Base-by-base conservation (phyloP, 1,140 invertebrate species). In the Phymastichus coffea region DNA sequence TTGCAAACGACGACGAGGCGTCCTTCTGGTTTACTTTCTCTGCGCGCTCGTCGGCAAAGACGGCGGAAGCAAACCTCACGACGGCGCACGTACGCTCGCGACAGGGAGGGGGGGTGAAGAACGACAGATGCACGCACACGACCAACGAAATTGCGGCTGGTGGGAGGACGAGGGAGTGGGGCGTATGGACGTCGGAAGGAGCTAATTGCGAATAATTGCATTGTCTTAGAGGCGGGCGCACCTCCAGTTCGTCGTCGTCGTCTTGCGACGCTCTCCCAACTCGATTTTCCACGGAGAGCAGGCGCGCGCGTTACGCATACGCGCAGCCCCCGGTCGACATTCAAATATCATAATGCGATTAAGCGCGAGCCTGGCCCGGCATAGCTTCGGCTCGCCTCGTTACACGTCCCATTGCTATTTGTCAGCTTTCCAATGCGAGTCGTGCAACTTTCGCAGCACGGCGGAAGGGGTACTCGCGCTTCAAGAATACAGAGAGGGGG, bases 161-260 rank as follows among this genome's bases (percentile, higher is more conserved):
- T 26, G 35, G 17, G 40, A 66, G 72, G 76, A 79, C n/a, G n/a
- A n/a, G n/a, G n/a, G n/a, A n/a, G n/a, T n/a, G n/a, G n/a, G n/a
- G n/a, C n/a, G n/a, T n/a, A n/a, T n/a, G n/a, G n/a, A n/a, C n/a
- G n/a, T n/a, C n/a, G n/a, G n/a, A n/a, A n/a, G n/a, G n/a, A n/a
- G n/a, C n/a, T 78, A 80, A 80, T 79, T 79, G 75, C 77, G 75
- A 79, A 80, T 80, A 80, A 80, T 80, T 79, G 75, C 72, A 78
- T 80, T 79, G 78, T 78, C 76, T 80, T 79, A 71, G 71, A 77
- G 76, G 76, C 41, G 48, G 46, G 49, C 30, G 30, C 44, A 20
- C 10, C n/a, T n/a, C n/a, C n/a, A n/a, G n/a, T n/a, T 37, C 17
- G 4, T 19, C 17, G 2, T 26, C 8, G 33, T 8, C 33, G 51